Evolutionary conservation across 1,140 invertebrate genomes (phyloP), one percentile per base, ranked within the genome.

Genomic region (Drosophila watanabei): DNA sequence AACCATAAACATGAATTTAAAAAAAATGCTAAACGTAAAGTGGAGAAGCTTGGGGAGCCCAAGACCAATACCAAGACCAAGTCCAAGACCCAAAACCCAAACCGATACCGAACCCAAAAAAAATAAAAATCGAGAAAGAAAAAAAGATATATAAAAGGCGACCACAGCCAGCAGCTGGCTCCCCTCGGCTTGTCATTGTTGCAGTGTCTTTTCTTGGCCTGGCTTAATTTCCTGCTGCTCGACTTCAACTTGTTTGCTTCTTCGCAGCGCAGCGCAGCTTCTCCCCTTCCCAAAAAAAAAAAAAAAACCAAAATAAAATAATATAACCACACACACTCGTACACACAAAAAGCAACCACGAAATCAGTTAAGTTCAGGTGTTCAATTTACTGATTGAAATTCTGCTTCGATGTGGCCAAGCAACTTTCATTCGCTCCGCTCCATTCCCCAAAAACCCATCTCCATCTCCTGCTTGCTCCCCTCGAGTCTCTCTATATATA

Each of bases 331-430:
- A 66, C 58, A 62, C 63, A 66, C 66, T 41, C 39, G 35, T 39
- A 68, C 70, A 46, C 70, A 72, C 46, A 48, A 39, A 61, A 84
- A 65, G 59, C 79, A 80, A 89, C 76, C 80, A 89, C 79, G 71
- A 89, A 89, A 90, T 89, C 85, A 86, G 85, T 89, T 86, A 90
- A 82, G 85, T 89, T 89, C 85, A 89, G 85, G 85, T 89, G 85
- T 89, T 89, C 85, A 90, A 90, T 90, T 89, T 89, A 82, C 85
- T 89, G 85, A 89, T 89, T 89, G 85, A 89, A 89, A 90, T 89
- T 89, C 85, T 63, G 85, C 62, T 78, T 69, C 84, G 83, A 83
- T 86, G 83, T 87, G 85, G 84, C 77, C 73, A 57, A 61, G 81
- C 84, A 87, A 87, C 84, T 87, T 87, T 87, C 85, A 79, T 84